Evolutionary conservation across 2,113 vertebrate genomes (phyloP).

Genomic region (Athene noctua): DNA sequence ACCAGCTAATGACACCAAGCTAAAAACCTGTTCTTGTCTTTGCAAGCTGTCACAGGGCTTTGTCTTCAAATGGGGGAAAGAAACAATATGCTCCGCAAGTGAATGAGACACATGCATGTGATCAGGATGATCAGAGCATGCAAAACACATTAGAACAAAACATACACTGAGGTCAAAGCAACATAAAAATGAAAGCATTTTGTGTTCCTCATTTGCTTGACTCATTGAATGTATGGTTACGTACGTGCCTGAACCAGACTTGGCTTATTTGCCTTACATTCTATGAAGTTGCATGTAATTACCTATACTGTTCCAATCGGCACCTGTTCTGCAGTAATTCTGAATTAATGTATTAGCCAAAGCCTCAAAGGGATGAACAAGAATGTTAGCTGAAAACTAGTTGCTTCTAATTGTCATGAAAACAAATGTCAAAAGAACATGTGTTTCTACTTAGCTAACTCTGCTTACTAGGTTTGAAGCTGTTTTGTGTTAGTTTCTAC

Average conservation of each 20-base stretch:
- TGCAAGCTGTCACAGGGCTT: conserved; percentile 7
- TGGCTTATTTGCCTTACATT: not conserved
- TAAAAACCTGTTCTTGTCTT: conserved; percentile 11
- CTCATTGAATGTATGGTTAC: not conserved
- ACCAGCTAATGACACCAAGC: not conserved
- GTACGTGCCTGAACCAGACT: conserved; percentile 17
- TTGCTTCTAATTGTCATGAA: conserved; percentile 71
- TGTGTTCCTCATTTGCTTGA: conserved; percentile 47
- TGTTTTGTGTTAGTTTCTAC: conserved; percentile 65
- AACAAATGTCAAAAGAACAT: conserved; percentile 61
- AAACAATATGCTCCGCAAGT: not conserved
- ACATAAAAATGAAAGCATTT: conserved; percentile 45
- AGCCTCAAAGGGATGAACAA: conserved; percentile 28
- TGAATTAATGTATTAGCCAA: not conserved
- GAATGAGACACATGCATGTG: conserved; percentile 32
- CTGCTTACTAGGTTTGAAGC: conserved; percentile 55
- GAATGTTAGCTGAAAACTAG: conserved; percentile 47
- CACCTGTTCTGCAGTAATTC: conserved; percentile 52
- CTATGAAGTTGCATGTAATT: not conserved
- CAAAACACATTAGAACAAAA: conserved; percentile 32
- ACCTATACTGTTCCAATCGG: not conserved
- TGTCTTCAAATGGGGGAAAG: not conserved
- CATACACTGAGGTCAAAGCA: conserved; percentile 27
- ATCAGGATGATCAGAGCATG: conserved; percentile 26
- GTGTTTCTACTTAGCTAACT: conserved; percentile 59